Evolutionary conservation across 2,113 vertebrate species (phyloP).

Genomic region (Halcyon senegalensis): DNA sequence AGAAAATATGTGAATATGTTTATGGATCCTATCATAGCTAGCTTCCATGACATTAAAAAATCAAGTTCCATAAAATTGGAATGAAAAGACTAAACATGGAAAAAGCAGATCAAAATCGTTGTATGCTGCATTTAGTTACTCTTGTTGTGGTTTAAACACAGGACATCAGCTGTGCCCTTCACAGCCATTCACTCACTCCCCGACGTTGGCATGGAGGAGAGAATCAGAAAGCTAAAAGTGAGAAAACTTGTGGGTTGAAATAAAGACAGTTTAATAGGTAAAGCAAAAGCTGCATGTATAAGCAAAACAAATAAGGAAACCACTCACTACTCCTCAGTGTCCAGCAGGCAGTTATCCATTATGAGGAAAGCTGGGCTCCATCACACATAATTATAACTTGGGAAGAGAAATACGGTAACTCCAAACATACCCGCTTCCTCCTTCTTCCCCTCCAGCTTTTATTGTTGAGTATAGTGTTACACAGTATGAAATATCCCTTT

Average conservation of each 20-base stretch:
- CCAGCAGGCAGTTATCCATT: not conserved
- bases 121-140: not conserved
- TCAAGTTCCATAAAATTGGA: not conserved
- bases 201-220: not conserved
- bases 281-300: not conserved
- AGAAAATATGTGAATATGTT: not conserved
- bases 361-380: not conserved
- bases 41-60: not conserved
- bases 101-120: not conserved
- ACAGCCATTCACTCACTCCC: fast-evolving
- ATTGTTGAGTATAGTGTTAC: not conserved
- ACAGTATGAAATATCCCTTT: not conserved
- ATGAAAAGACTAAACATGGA: not conserved
- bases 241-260: not conserved
- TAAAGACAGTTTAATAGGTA: not conserved
- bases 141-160: not conserved
- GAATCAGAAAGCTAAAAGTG: not conserved
- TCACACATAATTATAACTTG: not conserved
- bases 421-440: not conserved
- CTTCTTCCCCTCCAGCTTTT: not conserved
- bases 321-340: fast-evolving
- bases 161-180: not conserved
- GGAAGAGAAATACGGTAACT: not conserved
- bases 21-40: not conserved
- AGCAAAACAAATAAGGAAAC: not conserved